phyloP scores from a whole-genome alignment of 2,113 vertebrate genomes.

The Rhea pennata region DNA sequence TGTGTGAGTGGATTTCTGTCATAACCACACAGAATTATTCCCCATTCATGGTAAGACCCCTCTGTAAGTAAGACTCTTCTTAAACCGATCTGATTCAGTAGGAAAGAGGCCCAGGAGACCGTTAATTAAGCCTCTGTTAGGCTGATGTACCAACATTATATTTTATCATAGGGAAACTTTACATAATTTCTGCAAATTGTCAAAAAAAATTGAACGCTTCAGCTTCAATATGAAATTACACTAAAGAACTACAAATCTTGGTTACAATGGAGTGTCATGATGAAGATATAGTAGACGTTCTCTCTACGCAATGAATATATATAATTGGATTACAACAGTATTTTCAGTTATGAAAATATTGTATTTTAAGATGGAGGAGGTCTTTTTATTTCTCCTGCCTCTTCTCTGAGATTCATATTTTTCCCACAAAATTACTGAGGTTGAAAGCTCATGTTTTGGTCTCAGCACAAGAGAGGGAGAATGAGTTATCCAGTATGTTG shows the following conservation, averaged over 20 bases:
- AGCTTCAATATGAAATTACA: conserved; percentile 41
- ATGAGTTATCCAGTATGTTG: background rate
- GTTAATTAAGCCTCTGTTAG: conserved; percentile 37
- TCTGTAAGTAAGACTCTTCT: conserved; percentile 21
- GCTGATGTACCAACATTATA: conserved; percentile 38
- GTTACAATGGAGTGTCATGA: conserved; percentile 16
- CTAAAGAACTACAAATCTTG: conserved; percentile 31
- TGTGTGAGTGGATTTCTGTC: background rate
- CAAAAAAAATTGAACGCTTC: conserved; percentile 49
- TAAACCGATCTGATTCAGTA: conserved; percentile 19
- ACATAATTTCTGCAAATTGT: conserved; percentile 55
- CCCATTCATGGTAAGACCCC: conserved; percentile 10
- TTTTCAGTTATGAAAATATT: conserved; percentile 32
- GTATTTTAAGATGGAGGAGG: conserved; percentile 31
- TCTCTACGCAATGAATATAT: conserved; percentile 25
- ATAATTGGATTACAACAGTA: conserved; percentile 41
- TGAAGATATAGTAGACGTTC: conserved; percentile 29
- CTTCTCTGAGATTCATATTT: background rate
- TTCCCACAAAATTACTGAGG: background rate
- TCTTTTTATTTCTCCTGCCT: background rate
- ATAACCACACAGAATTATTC: background rate
- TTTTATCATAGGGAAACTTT: conserved; percentile 51
- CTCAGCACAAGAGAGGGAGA: background rate
- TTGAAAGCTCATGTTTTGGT: background rate
- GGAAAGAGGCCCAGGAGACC: conserved; percentile 42